Evolutionary conservation across 2,888 invertebrate genomes (phyloP).

Genomic region (Formica aserva): DNA sequence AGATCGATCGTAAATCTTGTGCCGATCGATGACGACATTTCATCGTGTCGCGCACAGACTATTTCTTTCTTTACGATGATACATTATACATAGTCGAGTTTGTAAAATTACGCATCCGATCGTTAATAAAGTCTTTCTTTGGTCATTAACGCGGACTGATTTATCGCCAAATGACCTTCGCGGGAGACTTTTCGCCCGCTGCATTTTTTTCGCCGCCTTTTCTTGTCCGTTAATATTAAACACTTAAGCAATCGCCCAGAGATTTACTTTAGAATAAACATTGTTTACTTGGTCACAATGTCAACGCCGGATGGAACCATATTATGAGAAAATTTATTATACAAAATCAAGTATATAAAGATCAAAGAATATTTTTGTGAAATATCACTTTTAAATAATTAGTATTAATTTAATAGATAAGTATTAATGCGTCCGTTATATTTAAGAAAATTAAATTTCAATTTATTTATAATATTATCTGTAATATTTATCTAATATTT

Average conservation of each 20-base stretch:
- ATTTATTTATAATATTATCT: neutral
- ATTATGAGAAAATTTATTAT: constrained; percentile 1
- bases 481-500: neutral
- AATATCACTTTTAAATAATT: neutral
- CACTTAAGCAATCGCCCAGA: neutral
- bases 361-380: neutral
- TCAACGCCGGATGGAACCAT: neutral
- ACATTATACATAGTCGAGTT: neutral
- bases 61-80: neutral
- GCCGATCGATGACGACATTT: constrained; percentile 29
- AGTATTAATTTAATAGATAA: neutral
- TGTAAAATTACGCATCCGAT: neutral
- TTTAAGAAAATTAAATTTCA: neutral
- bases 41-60: neutral
- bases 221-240: constrained; percentile 16
- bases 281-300: neutral
- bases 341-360: neutral
- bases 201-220: neutral
- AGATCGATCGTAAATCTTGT: constrained; percentile 25
- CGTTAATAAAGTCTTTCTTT: constrained; percentile 26
- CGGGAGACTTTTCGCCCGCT: neutral
- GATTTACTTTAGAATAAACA: neutral
- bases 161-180: constrained; percentile 7
- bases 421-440: neutral
- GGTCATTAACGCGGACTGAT: constrained; percentile 13